A percentile compares a stretch with the other conserved stretches of the same genome.
These are phyloP conservation scores for Pseudotriccus pelzelni DNA, from an alignment of 2,797 vertebrate species.

Conservation along the genomic window DNA sequence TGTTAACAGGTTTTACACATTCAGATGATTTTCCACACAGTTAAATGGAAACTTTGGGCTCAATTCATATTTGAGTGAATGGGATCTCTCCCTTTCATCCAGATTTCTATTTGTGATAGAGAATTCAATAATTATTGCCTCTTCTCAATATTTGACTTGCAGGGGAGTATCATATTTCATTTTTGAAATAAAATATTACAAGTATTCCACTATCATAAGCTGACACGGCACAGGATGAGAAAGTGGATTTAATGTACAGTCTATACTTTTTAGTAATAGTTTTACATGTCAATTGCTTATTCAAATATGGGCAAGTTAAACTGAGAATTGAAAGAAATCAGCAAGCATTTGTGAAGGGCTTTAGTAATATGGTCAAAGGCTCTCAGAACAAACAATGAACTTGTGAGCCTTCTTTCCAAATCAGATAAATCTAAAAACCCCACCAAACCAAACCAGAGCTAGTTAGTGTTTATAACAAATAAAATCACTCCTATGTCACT, in stretches of 20 bases:
- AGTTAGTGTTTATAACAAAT: neutral
- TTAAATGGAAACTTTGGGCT: neutral
- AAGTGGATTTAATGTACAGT: neutral
- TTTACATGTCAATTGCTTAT: neutral
- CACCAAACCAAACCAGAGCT: neutral
- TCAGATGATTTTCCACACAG: neutral
- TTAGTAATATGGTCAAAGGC: neutral
- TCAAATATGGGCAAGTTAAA: neutral
- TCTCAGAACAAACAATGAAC: neutral
- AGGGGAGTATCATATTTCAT: neutral
- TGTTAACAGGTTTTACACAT: constrained; percentile 10
- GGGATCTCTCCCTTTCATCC: neutral
- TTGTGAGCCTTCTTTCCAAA: neutral
- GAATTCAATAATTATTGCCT: neutral
- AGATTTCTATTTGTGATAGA: neutral
- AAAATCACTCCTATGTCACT: neutral
- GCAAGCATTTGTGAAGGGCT: neutral
- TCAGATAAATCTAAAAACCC: neutral
- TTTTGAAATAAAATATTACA: neutral
- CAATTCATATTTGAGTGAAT: constrained; percentile 6
- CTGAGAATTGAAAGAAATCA: neutral
- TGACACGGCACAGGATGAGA: neutral
- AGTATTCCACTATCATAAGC: neutral
- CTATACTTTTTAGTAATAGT: neutral
- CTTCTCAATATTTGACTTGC: constrained; percentile 7